phyloP scores from a whole-genome alignment of 2,113 vertebrate species.

The Gulo gulo region DNA sequence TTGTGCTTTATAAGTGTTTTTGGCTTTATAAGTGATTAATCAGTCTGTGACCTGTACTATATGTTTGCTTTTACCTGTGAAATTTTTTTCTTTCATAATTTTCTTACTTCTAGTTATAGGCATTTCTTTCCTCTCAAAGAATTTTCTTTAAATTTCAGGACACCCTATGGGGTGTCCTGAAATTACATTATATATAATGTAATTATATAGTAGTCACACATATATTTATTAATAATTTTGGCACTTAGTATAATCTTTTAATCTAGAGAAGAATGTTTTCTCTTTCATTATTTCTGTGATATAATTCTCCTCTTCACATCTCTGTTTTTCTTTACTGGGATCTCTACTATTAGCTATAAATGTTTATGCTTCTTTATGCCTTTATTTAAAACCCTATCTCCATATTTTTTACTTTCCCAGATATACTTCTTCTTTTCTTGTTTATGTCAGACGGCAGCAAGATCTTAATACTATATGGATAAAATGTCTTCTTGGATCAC shows the following conservation, averaged over 20 bases:
- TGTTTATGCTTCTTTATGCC: not conserved
- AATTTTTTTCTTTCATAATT: not conserved
- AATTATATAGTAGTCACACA: not conserved
- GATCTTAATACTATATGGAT: not conserved
- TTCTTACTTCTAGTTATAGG: not conserved
- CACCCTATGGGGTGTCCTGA: not conserved
- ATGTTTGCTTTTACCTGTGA: not conserved
- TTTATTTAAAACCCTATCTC: not conserved
- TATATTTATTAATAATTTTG: constrained; percentile 5
- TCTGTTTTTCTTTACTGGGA: not conserved
- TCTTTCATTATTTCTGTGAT: not conserved
- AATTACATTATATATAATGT: no score
- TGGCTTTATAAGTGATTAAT: not conserved
- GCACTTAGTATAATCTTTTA: not conserved
- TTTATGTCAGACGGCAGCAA: not conserved
- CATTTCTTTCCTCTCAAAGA: not conserved
- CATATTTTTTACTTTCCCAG: not conserved
- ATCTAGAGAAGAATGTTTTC: not conserved
- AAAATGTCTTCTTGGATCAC: not conserved
- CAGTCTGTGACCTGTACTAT: not conserved
- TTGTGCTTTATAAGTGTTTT: not conserved
- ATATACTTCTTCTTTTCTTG: not conserved
- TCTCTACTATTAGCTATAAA: not conserved
- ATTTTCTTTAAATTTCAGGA: no score
- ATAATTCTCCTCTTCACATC: not conserved